phyloP scores from a whole-genome alignment of 2,888 invertebrate species.

The Megaustenia siamemsis region DNA sequence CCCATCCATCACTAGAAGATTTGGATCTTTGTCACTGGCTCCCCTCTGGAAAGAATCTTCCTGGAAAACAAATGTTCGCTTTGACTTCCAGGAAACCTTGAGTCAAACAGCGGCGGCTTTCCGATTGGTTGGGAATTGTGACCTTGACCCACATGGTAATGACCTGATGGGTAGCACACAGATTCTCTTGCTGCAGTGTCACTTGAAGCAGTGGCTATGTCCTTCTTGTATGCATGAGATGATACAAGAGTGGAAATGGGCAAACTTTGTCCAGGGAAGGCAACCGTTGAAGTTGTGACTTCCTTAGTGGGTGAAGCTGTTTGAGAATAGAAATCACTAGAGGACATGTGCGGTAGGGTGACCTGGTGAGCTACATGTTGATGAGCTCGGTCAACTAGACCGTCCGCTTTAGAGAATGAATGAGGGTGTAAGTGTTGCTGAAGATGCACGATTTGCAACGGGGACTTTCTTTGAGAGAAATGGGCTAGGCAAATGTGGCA shows the following conservation, averaged over 20 bases:
- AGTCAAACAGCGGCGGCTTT: background rate
- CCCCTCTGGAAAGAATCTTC: background rate
- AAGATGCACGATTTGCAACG: background rate
- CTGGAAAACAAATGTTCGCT: background rate
- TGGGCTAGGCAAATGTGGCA: slow-evolving; percentile 42
- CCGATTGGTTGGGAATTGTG: background rate
- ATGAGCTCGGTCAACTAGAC: background rate
- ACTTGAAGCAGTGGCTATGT: background rate
- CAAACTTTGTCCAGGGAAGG: background rate
- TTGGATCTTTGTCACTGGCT: background rate
- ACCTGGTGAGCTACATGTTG: background rate
- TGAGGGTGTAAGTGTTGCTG: slow-evolving; percentile 1
- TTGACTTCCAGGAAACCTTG: background rate
- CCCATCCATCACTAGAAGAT: background rate
- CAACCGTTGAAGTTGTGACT: background rate
- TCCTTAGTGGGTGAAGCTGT: background rate
- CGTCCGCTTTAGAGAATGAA: background rate
- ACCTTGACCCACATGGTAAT: background rate
- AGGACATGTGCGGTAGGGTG: background rate
- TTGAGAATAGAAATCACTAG: slow-evolving; percentile 24
- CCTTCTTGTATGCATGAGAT: background rate
- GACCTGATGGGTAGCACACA: slow-evolving; percentile 12
- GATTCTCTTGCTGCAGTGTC: background rate
- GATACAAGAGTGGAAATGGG: background rate
- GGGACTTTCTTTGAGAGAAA: slow-evolving; percentile 19